A percentile compares a stretch with the other conserved stretches of the same genome.
Conservation (phyloP, 2,113 vertebrate species). For the Cavia aperea region DNA sequence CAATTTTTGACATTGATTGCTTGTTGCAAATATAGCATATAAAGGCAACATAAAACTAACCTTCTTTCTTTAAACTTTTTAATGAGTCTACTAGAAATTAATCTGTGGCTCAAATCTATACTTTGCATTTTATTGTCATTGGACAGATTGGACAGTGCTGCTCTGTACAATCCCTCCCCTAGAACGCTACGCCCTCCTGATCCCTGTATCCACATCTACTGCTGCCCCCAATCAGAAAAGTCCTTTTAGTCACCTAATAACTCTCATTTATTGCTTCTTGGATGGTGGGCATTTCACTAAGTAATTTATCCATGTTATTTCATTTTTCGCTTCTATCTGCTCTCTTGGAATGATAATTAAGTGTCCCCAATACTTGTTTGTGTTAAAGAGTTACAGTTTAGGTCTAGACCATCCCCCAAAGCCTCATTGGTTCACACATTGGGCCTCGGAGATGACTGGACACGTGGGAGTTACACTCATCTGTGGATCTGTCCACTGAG, state of each 20-base stretch:
- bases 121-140: background rate
- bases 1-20: background rate
- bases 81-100: background rate
- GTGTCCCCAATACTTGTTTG: background rate
- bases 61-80: background rate
- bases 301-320: too few species aligned
- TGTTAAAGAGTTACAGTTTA: background rate
- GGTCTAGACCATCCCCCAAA: background rate
- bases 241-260: background rate
- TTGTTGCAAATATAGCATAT: background rate
- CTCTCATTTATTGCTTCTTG: background rate
- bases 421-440: background rate
- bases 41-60: background rate
- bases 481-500: accelerated
- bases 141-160: accelerated
- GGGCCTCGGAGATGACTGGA: background rate
- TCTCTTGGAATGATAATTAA: background rate
- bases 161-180: background rate
- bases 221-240: background rate
- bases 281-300: background rate
- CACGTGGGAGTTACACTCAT: background rate
- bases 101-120: background rate
- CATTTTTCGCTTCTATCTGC: background rate
- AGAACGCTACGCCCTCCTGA: accelerated
- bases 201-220: background rate